Conservation (phyloP, 2,797 vertebrate species). For the Pangasius mekongensis region DNA sequence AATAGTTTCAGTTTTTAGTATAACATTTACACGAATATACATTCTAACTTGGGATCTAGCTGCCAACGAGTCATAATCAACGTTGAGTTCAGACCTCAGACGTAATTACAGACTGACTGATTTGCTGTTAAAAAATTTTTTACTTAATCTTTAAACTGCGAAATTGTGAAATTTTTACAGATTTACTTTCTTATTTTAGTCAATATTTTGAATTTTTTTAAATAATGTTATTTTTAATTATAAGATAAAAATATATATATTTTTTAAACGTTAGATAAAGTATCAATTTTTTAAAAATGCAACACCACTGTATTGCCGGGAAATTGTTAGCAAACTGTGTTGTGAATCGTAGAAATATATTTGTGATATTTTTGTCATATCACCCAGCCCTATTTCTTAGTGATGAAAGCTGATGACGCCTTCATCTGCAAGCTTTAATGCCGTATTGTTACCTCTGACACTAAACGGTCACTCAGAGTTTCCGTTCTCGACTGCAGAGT, state of each 20-base stretch:
- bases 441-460: too few relatives aligned
- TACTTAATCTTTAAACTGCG: too few relatives aligned
- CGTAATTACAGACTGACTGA: too few relatives aligned
- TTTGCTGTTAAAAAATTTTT: too few relatives aligned
- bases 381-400: neutral
- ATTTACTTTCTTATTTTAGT: too few relatives aligned
- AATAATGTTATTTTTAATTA: neutral
- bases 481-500: neutral
- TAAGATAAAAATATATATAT: neutral
- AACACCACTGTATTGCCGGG: neutral
- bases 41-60: neutral
- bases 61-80: neutral
- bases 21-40: neutral
- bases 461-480: too few relatives aligned
- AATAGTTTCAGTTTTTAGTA: neutral
- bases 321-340: neutral
- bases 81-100: too few relatives aligned
- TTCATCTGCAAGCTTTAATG: neutral
- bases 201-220: too few relatives aligned
- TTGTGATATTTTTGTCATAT: neutral
- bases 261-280: too few relatives aligned
- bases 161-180: too few relatives aligned
- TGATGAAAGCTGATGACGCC: neutral
- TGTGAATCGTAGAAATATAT: neutral
- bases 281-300: neutral